Percentiles rank a stretch among this genome's conserved stretches.
Evolutionary conservation across 92 coral and sea anemone species (phyloP).

Genomic region (Siderastrea siderea): DNA sequence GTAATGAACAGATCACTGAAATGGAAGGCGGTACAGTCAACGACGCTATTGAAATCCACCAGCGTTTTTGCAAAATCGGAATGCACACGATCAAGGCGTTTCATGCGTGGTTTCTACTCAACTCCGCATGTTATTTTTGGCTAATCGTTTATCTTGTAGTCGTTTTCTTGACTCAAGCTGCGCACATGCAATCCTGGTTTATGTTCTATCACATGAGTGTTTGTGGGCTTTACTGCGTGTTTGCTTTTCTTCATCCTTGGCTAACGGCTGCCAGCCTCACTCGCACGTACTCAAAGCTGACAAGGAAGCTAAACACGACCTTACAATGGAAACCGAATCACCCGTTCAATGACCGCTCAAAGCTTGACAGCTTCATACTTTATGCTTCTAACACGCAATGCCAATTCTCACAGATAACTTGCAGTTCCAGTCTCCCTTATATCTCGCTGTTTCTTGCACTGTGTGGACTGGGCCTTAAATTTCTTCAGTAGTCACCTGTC

Average conservation of each 20-base stretch:
- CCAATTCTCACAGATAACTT: slow-evolving; percentile 54
- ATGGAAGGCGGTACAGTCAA: slow-evolving; percentile 46
- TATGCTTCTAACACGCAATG: slow-evolving; percentile 66
- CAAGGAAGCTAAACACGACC: slow-evolving; percentile 47
- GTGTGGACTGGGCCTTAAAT: slow-evolving; percentile 53
- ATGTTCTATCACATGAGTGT: slow-evolving; percentile 37
- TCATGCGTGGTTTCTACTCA: slow-evolving; percentile 54
- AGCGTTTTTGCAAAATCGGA: slow-evolving; percentile 46
- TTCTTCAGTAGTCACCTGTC: not conserved
- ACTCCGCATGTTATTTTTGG: slow-evolving; percentile 70
- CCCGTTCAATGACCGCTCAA: slow-evolving; percentile 48
- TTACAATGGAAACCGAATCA: slow-evolving; percentile 58
- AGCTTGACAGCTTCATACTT: slow-evolving; percentile 56
- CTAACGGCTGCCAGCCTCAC: slow-evolving; percentile 52
- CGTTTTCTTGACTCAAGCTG: slow-evolving; percentile 23
- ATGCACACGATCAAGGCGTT: slow-evolving; percentile 32
- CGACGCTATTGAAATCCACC: slow-evolving; percentile 58
- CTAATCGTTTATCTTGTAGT: slow-evolving; percentile 32
- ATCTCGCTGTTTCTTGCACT: slow-evolving; percentile 37
- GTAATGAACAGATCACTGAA: slow-evolving; percentile 38
- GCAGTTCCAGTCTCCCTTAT: slow-evolving; percentile 60
- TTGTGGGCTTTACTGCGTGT: slow-evolving; percentile 30
- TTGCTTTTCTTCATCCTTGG: slow-evolving; percentile 59
- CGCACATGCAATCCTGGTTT: slow-evolving; percentile 25
- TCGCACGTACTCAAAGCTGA: slow-evolving; percentile 36